Conservation (phyloP, 2,888 invertebrate genomes). For the Chalcosyrphus nemorum region DNA sequence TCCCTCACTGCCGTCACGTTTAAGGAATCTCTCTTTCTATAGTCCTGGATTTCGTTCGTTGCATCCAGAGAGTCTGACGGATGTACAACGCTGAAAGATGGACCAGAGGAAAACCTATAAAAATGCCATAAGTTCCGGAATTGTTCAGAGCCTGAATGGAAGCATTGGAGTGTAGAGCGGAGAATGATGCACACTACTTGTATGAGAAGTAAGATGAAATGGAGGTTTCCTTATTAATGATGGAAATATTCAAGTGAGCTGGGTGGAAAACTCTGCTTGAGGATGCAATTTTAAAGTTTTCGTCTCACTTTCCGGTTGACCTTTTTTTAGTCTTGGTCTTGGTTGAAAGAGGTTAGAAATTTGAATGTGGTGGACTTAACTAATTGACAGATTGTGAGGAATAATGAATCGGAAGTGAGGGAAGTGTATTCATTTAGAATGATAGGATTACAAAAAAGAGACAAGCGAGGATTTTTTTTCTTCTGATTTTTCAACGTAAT, state of each 20-base stretch:
- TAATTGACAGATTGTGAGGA: constrained; percentile 22
- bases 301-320: background rate
- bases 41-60: background rate
- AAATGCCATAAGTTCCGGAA: constrained; percentile 68
- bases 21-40: constrained; percentile 17
- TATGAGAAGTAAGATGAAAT: constrained; percentile 41
- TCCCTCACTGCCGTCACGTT: constrained; percentile 10
- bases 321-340: background rate
- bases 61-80: constrained; percentile 48
- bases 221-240: constrained; percentile 70
- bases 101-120: constrained; percentile 62
- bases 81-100: constrained; percentile 24
- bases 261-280: constrained; percentile 20
- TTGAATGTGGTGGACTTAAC: constrained; percentile 9
- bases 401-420: background rate
- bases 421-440: background rate
- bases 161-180: background rate
- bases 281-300: constrained; percentile 54
- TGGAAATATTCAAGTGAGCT: constrained; percentile 66
- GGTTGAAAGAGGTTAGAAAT: background rate
- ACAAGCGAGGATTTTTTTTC: too few species aligned
- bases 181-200: constrained; percentile 12
- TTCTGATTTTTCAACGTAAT: too few species aligned
- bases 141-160: constrained; percentile 44
- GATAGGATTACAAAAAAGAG: background rate